Evolutionary conservation across 2,888 invertebrate species (phyloP), one percentile per base, ranked within the genome.

Genomic region (Gibbula magus): DNA sequence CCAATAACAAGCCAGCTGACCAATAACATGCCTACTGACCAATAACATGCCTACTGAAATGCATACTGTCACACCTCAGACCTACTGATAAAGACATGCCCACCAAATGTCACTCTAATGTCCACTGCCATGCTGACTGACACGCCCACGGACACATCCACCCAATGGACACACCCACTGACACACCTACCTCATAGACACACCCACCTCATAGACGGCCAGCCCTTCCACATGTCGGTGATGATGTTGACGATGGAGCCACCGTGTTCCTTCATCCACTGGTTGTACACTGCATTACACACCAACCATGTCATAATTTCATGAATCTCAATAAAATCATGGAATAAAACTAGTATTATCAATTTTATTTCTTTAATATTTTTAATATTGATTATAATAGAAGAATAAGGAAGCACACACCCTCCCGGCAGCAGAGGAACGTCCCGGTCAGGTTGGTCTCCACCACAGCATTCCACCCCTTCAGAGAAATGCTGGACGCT

Each of bases 361-460:
- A n/a, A n/a, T n/a, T n/a, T n/a, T n/a, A n/a, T n/a, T 10, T 61
- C 18, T 18, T 61, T 10, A 13, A 13, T 18, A 20, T 18, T 8
- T 61, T 10, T 18, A 61, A 10, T 8, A 18, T 20, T 18, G 66
- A 18, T 18, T 61, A 10, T 10, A 13, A 13, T 39, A 39, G 5
- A 2, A 35, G 13, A 25, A 32, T 10, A n/a, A 35, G 13, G 45
- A 10, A 45, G 1, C n/a, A 77, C 80, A 39, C 83, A 94, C 94
- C 94, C 92, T 94, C 93, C 84, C 90, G 88, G 84, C 93, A 93
- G 89, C 93, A 92, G 0, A 94, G 86, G 85, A 93, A 94, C 18
- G 94, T 94, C 25, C 94, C 94, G 13, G 93, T 94, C 2, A 94
- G 89, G 86, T 94, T 94, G 16, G 94, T 94, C 74, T 94, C 94